A percentile compares a stretch with the other conserved stretches of the same genome.
Evolutionary conservation across 1,140 invertebrate species (phyloP).

Genomic region (Heliconius hewitsoni): DNA sequence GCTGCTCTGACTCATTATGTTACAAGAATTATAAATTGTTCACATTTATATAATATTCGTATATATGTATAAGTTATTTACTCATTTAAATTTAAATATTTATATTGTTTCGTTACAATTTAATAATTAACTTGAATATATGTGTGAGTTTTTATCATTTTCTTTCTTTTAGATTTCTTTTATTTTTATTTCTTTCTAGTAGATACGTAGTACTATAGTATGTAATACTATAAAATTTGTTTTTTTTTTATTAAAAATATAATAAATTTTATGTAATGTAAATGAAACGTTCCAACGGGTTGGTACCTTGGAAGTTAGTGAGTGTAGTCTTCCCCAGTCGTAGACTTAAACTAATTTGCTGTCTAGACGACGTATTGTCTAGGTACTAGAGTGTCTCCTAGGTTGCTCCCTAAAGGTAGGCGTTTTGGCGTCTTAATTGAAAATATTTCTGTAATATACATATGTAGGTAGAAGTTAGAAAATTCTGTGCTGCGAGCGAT

Average conservation of each 20-base stretch:
- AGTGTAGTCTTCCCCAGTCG: conserved; percentile 1
- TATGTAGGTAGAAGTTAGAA: not conserved
- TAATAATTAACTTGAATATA: not conserved
- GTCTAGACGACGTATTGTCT: conserved; percentile 19
- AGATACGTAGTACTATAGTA: too few species aligned
- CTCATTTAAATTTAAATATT: not conserved
- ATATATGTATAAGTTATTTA: not conserved
- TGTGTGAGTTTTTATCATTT: not conserved
- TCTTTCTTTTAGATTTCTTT: too few species aligned
- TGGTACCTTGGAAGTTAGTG: not conserved
- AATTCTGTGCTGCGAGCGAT: too few species aligned
- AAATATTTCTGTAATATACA: not conserved
- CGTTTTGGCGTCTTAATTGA: not conserved
- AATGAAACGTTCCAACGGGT: not conserved
- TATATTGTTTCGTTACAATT: not conserved
- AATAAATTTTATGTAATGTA: too few species aligned
- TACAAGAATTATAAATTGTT: conserved; percentile 6
- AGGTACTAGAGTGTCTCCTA: not conserved
- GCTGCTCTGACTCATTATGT: conserved; percentile 5
- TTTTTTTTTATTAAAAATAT: too few species aligned
- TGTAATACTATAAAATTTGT: too few species aligned
- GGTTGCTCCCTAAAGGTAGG: not conserved
- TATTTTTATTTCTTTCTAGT: too few species aligned
- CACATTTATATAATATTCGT: not conserved
- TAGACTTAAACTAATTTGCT: conserved; percentile 21